Percentiles rank a stretch among this genome's conserved stretches.
These are phyloP conservation scores for Rhagium mordax DNA, from an alignment of 2,888 invertebrate species.

Conservation along the genomic window DNA sequence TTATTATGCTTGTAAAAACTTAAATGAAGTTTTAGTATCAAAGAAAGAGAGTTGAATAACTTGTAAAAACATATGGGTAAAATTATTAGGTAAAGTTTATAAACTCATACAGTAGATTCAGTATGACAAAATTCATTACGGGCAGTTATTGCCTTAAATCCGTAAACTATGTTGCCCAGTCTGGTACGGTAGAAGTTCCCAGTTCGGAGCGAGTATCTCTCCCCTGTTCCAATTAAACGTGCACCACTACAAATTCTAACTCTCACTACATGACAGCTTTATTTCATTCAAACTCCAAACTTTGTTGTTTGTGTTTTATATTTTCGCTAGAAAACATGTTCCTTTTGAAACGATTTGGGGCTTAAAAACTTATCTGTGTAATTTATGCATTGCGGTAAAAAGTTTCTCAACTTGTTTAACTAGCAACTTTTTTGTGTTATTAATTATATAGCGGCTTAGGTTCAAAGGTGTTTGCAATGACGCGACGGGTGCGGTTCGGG, in stretches of 20 bases:
- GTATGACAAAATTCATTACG: not conserved
- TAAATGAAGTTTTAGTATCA: no score
- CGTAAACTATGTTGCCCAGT: not conserved
- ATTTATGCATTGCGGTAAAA: slow-evolving; percentile 19
- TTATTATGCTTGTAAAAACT: no score
- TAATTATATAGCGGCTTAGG: not conserved
- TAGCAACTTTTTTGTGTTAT: slow-evolving; percentile 2
- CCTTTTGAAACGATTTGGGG: slow-evolving; percentile 1
- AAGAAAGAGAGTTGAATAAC: no score
- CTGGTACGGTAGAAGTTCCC: slow-evolving; percentile 1
- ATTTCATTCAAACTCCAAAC: slow-evolving; percentile 9
- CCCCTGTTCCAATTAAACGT: slow-evolving; percentile 17
- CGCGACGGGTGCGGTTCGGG: not conserved
- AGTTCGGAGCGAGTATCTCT: not conserved
- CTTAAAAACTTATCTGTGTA: slow-evolving; percentile 20
- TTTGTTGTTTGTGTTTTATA: slow-evolving; percentile 25
- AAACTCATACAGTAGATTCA: not conserved
- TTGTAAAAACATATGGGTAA: no score
- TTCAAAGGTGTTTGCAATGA: not conserved
- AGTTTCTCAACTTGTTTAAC: slow-evolving; percentile 8
- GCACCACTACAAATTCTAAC: slow-evolving; percentile 21
- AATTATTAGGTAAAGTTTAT: not conserved
- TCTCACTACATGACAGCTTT: slow-evolving; percentile 28
- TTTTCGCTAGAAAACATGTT: slow-evolving; percentile 17
- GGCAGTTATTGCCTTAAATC: not conserved